Evolutionary conservation across 2,888 invertebrate genomes (phyloP).

Genomic region (Drosophila borborema): DNA sequence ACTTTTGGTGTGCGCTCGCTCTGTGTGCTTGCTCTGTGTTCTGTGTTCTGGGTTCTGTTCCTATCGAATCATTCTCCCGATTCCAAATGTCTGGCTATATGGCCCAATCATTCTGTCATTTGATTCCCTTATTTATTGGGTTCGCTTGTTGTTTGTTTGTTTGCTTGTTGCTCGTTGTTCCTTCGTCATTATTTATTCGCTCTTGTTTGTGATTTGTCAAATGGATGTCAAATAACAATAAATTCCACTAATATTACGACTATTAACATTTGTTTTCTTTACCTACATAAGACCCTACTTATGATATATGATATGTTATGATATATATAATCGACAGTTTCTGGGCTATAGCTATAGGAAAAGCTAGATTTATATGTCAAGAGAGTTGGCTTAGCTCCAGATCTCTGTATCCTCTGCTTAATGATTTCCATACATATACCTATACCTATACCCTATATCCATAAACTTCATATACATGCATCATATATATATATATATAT

Average conservation of each 20-base stretch:
- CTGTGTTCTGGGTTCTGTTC: background rate
- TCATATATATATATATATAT: too few relatives aligned
- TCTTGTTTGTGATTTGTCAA: background rate
- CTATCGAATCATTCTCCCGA: background rate
- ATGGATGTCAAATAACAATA: background rate
- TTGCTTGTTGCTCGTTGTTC: background rate
- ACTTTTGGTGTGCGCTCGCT: background rate
- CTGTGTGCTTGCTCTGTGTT: background rate
- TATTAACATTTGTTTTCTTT: background rate
- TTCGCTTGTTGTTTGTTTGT: background rate
- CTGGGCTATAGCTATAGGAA: too few relatives aligned
- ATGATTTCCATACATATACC: too few relatives aligned
- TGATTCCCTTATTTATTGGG: background rate
- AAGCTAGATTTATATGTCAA: background rate
- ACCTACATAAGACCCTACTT: background rate
- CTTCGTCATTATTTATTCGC: background rate
- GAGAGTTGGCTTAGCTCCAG: background rate
- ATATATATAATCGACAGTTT: background rate
- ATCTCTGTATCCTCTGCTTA: too few relatives aligned
- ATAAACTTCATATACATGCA: too few relatives aligned
- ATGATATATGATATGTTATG: background rate
- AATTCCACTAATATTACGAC: background rate
- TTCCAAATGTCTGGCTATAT: background rate
- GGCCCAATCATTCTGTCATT: background rate
- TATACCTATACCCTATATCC: too few relatives aligned